Evolutionary conservation across 2,797 vertebrate genomes (phyloP).

Genomic region (Rhinoraja longicauda): DNA sequence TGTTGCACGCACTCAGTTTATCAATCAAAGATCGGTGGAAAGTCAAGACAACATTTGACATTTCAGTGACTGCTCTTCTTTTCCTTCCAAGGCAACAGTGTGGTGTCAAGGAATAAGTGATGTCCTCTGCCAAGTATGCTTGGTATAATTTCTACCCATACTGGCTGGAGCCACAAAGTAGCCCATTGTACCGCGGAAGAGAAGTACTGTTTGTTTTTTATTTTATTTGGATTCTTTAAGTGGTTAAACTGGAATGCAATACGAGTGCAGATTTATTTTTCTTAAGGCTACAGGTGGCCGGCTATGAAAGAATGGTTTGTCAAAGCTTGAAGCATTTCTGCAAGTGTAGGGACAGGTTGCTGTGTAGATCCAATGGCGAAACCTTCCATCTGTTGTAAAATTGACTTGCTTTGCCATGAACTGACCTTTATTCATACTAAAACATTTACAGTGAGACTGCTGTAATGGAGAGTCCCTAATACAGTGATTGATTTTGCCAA

Average conservation of each 20-base stretch:
- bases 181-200: conserved; percentile 12
- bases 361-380: not conserved
- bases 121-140: not conserved
- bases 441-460: not conserved
- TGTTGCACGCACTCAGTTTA: not conserved
- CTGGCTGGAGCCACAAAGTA: not conserved
- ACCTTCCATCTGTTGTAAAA: not conserved
- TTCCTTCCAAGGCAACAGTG: not conserved
- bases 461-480: not conserved
- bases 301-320: conserved; percentile 4
- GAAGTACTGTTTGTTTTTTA: not conserved
- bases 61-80: not conserved
- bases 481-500: not conserved
- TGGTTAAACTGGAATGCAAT: not conserved
- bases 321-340: not conserved
- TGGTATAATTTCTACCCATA: not conserved
- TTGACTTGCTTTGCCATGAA: not conserved
- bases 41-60: not conserved
- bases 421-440: not conserved
- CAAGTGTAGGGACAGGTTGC: not conserved
- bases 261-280: not conserved
- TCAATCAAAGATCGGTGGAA: not conserved
- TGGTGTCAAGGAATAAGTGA: not conserved
- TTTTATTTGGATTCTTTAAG: not conserved
- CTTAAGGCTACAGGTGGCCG: not conserved